phyloP scores from a whole-genome alignment of 1,140 invertebrate species.

The Drosophila guanche region DNA sequence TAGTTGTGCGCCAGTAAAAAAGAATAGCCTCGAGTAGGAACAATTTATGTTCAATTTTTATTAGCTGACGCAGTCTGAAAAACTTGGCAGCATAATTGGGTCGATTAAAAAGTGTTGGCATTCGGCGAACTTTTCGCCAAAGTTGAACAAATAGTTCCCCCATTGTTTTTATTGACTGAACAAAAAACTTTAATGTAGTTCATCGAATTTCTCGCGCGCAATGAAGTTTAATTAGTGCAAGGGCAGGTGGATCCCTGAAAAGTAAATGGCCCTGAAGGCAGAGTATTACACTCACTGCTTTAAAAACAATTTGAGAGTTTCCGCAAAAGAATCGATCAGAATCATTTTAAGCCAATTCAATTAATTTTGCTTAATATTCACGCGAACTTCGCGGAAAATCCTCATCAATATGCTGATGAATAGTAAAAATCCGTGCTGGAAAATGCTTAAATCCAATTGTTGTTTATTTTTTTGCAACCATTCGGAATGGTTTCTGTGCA shows the following conservation, averaged over 20 bases:
- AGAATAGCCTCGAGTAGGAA: slow-evolving; percentile 22
- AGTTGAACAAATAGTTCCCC: slow-evolving; percentile 69
- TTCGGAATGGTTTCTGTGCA: slow-evolving; percentile 33
- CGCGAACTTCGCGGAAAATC: not conserved
- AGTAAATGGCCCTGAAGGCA: slow-evolving; percentile 32
- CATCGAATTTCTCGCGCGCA: slow-evolving; percentile 42
- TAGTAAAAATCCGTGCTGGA: slow-evolving; percentile 43
- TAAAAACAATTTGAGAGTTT: not conserved
- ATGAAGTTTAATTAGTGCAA: slow-evolving; percentile 54
- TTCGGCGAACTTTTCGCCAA: slow-evolving; percentile 54
- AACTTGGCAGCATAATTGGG: slow-evolving; percentile 69
- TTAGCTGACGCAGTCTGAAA: slow-evolving; percentile 53
- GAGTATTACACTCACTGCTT: not conserved
- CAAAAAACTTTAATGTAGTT: slow-evolving; percentile 65
- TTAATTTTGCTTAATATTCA: not conserved
- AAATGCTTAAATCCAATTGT: slow-evolving; percentile 46
- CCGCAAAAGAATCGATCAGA: not conserved
- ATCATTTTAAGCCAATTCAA: slow-evolving; percentile 4
- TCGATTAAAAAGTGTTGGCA: slow-evolving; percentile 69
- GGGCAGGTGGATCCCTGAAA: slow-evolving; percentile 12
- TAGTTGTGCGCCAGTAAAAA: slow-evolving; percentile 61
- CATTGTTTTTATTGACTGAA: slow-evolving; percentile 67
- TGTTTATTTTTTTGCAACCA: slow-evolving; percentile 14
- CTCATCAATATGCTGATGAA: slow-evolving; percentile 40
- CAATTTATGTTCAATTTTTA: slow-evolving; percentile 65